phyloP scores from a whole-genome alignment of 2,113 vertebrate genomes.

The Elephas maximus region DNA sequence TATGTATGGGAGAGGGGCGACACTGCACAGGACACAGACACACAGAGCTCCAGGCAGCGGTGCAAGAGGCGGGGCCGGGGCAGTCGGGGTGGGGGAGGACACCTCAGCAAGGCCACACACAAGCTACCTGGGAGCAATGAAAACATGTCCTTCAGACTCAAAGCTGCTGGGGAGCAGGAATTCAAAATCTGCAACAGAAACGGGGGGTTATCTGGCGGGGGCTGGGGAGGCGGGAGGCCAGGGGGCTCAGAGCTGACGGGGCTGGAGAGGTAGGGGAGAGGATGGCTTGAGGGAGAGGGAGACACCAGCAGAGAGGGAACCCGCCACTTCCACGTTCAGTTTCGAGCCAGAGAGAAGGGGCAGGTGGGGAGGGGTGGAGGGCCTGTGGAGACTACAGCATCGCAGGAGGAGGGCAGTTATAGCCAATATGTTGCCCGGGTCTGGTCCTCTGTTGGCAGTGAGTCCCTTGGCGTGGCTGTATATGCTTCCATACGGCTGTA shows the following conservation, averaged over 20 bases:
- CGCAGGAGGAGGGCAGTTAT: conserved; percentile 87
- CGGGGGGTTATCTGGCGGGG: conserved; percentile 95
- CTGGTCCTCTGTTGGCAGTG: conserved; percentile 85
- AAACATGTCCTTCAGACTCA: conserved; percentile 99
- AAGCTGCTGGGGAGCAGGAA: conserved; percentile 99
- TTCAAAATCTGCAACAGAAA: conserved; percentile 99
- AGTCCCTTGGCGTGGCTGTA: conserved; percentile 85
- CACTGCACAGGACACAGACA: conserved; percentile 86
- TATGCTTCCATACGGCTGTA: conserved; percentile 82
- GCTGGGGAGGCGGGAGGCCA: conserved; percentile 79
- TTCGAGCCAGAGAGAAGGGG: conserved; percentile 77
- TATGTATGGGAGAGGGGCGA: conserved; percentile 71
- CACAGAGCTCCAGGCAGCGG: conserved; percentile 81
- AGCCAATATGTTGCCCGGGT: conserved; percentile 96
- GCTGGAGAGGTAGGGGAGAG: conserved; percentile 70
- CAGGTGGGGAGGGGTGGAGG: conserved; percentile 65
- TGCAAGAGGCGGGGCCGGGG: conserved; percentile 69
- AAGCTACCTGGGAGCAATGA: conserved; percentile 99
- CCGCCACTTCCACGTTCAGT: conserved; percentile 80
- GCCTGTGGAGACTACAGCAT: conserved; percentile 88
- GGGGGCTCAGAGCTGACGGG: conserved; percentile 82
- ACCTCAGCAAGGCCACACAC: conserved; percentile 92
- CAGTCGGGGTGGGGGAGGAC: conserved; percentile 81
- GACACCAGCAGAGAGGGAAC: conserved; percentile 82
- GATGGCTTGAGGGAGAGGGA: conserved; percentile 81